These are phyloP conservation scores for Luffia ferchaultella DNA, from an alignment of 2,888 invertebrate genomes.

Conservation along the genomic window DNA sequence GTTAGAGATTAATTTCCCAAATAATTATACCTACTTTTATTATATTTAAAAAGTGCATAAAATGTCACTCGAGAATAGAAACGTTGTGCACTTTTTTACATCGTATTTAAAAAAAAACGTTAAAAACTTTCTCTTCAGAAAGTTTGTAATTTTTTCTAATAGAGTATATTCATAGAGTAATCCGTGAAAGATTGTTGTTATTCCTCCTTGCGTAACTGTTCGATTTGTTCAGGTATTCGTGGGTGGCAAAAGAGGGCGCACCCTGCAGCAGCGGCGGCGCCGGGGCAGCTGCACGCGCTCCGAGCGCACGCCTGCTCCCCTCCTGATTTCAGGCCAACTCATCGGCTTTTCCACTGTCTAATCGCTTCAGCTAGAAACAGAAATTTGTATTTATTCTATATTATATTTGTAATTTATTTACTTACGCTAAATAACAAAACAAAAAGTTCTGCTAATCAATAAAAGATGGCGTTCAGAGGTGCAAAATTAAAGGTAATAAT, in stretches of 20 bases:
- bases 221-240: neutral
- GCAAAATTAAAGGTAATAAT: no score
- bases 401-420: no score
- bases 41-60: neutral
- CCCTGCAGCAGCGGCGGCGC: neutral
- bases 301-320: neutral
- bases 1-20: no score
- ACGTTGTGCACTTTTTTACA: neutral
- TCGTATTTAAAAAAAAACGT: neutral
- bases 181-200: neutral
- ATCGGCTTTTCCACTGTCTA: slow-evolving; percentile 47
- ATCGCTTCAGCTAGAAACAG: slow-evolving; percentile 49
- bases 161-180: neutral
- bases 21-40: no score
- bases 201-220: neutral
- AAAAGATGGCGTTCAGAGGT: neutral
- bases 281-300: slow-evolving; percentile 2
- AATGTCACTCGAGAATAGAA: neutral
- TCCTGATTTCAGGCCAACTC: slow-evolving; percentile 45
- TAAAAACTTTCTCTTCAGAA: neutral
- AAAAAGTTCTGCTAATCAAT: neutral
- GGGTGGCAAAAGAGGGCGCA: neutral
- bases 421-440: no score
- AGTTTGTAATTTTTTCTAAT: no score
- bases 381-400: no score